Evolutionary conservation across 2,888 invertebrate genomes (phyloP).

Genomic region (Stenchaetothrips biformis): DNA sequence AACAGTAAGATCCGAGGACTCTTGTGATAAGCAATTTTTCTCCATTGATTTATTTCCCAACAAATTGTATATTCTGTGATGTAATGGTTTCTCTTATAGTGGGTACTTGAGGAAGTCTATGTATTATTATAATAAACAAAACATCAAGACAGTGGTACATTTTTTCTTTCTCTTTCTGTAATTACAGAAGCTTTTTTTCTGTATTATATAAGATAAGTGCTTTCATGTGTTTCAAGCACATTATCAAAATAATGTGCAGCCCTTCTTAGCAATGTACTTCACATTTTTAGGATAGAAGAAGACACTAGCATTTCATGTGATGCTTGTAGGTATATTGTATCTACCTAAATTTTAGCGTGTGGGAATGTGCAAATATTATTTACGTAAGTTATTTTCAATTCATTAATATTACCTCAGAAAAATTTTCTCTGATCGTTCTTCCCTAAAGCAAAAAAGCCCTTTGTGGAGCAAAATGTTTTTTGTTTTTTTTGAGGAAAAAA

Average conservation of each 20-base stretch:
- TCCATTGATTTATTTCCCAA: background rate
- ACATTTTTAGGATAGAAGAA: background rate
- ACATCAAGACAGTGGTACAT: background rate
- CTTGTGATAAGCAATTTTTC: background rate
- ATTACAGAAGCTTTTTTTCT: background rate
- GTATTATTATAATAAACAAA: background rate
- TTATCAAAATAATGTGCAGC: background rate
- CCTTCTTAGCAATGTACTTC: background rate
- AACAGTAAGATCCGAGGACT: background rate
- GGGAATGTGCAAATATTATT: constrained; percentile 3
- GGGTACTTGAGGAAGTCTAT: background rate
- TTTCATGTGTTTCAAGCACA: background rate
- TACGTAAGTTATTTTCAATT: too few species aligned
- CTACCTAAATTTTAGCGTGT: background rate
- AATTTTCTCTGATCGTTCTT: too few species aligned
- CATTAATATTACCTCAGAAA: too few species aligned
- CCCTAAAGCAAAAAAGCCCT: too few species aligned
- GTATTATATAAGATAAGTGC: background rate
- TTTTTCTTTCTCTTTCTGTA: background rate
- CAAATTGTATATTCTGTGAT: background rate
- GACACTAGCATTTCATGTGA: constrained; percentile 9
- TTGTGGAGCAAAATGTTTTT: too few species aligned
- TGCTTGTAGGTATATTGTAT: background rate
- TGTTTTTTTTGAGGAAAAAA: too few species aligned
- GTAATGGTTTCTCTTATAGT: background rate